Percentiles rank a stretch among this genome's conserved stretches.
Evolutionary conservation across 1,140 invertebrate species (phyloP).

Genomic region (Cherax quadricarinatus): DNA sequence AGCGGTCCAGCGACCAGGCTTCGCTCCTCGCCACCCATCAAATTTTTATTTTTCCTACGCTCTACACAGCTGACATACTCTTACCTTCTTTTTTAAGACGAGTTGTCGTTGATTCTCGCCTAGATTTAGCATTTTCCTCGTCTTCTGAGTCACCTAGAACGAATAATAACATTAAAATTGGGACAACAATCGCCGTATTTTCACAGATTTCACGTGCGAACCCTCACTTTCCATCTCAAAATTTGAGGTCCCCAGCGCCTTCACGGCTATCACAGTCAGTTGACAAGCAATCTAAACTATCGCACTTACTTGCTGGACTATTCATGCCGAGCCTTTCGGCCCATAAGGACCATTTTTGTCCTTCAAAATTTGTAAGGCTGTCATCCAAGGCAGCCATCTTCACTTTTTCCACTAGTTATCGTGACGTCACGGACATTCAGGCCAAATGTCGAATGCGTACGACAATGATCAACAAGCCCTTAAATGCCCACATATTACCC

Average conservation of each 20-base stretch:
- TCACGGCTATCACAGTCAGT: background rate
- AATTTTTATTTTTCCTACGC: conserved; percentile 51
- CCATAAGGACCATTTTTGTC: conserved; percentile 69
- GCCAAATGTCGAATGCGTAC: conserved; percentile 67
- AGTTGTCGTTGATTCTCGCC: conserved; percentile 65
- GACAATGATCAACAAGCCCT: conserved; percentile 31
- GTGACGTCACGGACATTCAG: conserved; percentile 62
- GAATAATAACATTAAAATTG: conserved; percentile 68
- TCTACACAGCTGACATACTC: conserved; percentile 56
- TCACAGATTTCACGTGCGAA: conserved; percentile 69
- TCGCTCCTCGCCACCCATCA: background rate
- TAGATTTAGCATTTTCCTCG: conserved; percentile 60
- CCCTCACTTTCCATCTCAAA: conserved; percentile 51
- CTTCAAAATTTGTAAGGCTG: conserved; percentile 69
- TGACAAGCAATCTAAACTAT: conserved; percentile 45
- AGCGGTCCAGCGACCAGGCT: conserved; percentile 35
- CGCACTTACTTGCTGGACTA: conserved; percentile 69
- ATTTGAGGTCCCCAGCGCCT: conserved; percentile 26
- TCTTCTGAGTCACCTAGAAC: conserved; percentile 68
- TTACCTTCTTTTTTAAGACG: conserved; percentile 70
- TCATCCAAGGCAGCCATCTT: conserved; percentile 71
- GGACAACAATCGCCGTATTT: conserved; percentile 57
- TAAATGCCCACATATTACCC: background rate
- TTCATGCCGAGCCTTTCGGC: conserved; percentile 67
- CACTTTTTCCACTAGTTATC: conserved; percentile 71